A percentile compares a stretch with the other conserved stretches of the same genome.
Evolutionary conservation across 2,888 invertebrate species (phyloP).

Genomic region (Anaspis maculata): DNA sequence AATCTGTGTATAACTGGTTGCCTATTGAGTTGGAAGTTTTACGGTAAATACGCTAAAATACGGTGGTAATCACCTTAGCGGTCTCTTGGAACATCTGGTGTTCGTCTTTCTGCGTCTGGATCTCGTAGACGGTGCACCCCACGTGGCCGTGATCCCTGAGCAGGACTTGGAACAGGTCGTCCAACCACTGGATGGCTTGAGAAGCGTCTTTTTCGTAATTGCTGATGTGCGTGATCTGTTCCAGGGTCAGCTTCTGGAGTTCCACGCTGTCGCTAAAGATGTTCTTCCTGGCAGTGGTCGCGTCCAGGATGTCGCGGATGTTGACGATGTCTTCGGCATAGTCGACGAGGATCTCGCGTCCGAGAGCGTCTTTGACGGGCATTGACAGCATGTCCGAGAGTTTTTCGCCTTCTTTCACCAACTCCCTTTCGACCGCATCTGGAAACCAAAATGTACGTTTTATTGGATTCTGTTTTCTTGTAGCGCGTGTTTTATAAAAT

Average conservation of each 20-base stretch:
- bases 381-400: slow-evolving; percentile 68
- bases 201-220: slow-evolving; percentile 69
- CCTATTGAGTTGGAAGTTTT: too few species aligned
- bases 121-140: slow-evolving; percentile 64
- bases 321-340: slow-evolving; percentile 65
- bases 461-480: slow-evolving; percentile 1
- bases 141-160: slow-evolving; percentile 61
- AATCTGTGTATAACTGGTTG: too few species aligned
- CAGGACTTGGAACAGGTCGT: slow-evolving; percentile 65
- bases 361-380: slow-evolving; percentile 70
- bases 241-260: slow-evolving; percentile 65
- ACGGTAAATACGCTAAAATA: too few species aligned
- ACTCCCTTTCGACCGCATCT: slow-evolving; percentile 60
- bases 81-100: slow-evolving; percentile 70
- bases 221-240: slow-evolving; percentile 67
- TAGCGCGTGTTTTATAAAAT: slow-evolving; percentile 1
- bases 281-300: slow-evolving; percentile 59
- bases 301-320: slow-evolving; percentile 61
- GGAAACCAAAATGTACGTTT: too few species aligned
- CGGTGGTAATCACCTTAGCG: too few species aligned
- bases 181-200: slow-evolving; percentile 70
- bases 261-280: slow-evolving; percentile 68
- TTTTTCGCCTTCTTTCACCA: slow-evolving; percentile 67
- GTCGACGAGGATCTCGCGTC: slow-evolving; percentile 60
- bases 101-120: slow-evolving; percentile 65